These are phyloP conservation scores for Amblyopsis rosae DNA, from an alignment of 2,113 vertebrate species.

Conservation along the genomic window DNA sequence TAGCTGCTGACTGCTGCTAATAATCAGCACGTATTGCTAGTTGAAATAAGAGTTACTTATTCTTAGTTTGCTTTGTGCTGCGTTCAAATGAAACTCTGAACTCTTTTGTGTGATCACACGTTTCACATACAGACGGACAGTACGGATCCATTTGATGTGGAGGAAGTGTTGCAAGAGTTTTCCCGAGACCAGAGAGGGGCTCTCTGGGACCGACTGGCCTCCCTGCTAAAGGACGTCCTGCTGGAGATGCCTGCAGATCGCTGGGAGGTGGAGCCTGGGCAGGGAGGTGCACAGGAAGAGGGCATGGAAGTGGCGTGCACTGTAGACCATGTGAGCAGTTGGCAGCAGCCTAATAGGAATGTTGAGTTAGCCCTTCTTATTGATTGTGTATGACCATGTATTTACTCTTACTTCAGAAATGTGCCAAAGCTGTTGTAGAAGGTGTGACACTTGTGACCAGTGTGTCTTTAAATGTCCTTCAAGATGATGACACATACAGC, in stretches of 20 bases:
- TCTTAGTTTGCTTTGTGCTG: too few relatives aligned
- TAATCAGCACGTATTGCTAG: too few relatives aligned
- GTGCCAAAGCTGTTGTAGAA: slow-evolving; percentile 76
- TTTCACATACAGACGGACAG: slow-evolving; percentile 76
- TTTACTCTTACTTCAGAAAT: slow-evolving; percentile 69
- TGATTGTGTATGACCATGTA: background rate
- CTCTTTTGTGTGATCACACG: background rate
- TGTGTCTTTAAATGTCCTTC: slow-evolving; percentile 80
- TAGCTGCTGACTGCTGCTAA: too few relatives aligned
- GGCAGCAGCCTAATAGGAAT: too few relatives aligned
- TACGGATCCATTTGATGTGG: slow-evolving; percentile 81
- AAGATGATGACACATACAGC: slow-evolving; percentile 77
- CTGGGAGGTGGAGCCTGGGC: slow-evolving; percentile 68
- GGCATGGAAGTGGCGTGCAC: slow-evolving; percentile 75
- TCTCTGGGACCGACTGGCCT: slow-evolving; percentile 81
- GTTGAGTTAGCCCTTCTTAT: background rate
- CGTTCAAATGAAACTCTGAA: too few relatives aligned
- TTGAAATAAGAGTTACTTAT: too few relatives aligned
- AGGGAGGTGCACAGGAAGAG: slow-evolving; percentile 45
- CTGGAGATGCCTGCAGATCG: slow-evolving; percentile 79
- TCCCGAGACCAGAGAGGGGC: slow-evolving; percentile 81
- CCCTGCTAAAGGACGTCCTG: slow-evolving; percentile 77
- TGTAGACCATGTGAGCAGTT: slow-evolving; percentile 73
- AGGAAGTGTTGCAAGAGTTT: slow-evolving; percentile 89
- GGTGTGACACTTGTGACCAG: slow-evolving; percentile 80